Conservation (phyloP, 2,113 vertebrate species). For the Cariama cristata region DNA sequence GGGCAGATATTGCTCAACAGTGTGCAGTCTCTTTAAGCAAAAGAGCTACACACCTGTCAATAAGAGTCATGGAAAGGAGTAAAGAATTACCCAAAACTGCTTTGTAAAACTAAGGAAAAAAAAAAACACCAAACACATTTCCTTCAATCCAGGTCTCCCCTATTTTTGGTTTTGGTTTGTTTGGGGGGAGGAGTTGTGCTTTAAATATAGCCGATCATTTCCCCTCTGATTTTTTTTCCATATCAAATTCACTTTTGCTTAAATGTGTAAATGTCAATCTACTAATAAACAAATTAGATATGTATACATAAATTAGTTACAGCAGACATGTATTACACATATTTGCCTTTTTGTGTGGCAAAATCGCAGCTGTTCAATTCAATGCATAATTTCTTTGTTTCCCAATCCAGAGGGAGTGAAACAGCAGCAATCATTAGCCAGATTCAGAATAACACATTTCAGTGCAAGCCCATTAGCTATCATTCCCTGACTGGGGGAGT, state of each 20-base stretch:
- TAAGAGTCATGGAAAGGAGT: not conserved
- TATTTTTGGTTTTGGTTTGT: not conserved
- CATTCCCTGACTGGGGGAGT: rapidly evolving
- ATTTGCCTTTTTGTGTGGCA: not conserved
- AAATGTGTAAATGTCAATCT: not conserved
- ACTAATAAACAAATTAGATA: not conserved
- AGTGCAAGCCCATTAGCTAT: not conserved
- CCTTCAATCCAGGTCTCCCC: not conserved
- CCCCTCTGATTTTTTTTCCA: not conserved
- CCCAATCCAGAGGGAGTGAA: not conserved
- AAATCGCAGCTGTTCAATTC: not conserved
- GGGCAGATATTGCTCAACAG: not conserved
- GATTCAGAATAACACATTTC: not conserved
- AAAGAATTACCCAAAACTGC: not conserved
- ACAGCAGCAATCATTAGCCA: not conserved
- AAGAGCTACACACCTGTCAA: not conserved
- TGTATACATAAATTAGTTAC: not conserved
- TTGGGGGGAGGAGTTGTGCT: not conserved
- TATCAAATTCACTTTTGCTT: not conserved
- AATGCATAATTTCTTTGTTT: not conserved
- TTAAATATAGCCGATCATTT: not conserved
- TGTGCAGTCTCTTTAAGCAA: not conserved
- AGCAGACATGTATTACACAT: not conserved
- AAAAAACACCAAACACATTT: not conserved
- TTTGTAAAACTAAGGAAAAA: not conserved